phyloP scores from a whole-genome alignment of 2,797 vertebrate species.

The Siniperca undulata region DNA sequence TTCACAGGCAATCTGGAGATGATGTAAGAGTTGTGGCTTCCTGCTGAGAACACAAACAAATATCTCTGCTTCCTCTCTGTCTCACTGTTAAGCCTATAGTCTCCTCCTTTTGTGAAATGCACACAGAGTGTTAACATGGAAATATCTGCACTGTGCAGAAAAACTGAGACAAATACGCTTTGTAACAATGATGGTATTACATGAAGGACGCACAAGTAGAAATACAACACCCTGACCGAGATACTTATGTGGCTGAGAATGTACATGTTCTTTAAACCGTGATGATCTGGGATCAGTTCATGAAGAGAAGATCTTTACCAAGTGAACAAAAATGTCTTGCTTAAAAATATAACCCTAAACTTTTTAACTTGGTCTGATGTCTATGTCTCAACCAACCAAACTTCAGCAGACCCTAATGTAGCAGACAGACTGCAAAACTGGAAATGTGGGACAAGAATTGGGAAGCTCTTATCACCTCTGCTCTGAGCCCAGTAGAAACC shows the following conservation, averaged over 20 bases:
- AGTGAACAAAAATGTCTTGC: not conserved
- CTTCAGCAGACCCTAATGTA: constrained; percentile 7
- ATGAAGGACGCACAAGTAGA: constrained; percentile 13
- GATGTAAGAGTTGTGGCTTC: constrained; percentile 59
- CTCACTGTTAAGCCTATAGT: constrained; percentile 38
- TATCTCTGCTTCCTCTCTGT: constrained; percentile 36
- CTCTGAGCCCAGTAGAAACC: constrained; percentile 16
- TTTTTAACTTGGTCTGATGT: not conserved
- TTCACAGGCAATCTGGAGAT: constrained; percentile 63
- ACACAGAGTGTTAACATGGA: constrained; percentile 37
- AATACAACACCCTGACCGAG: not conserved
- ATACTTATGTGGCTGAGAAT: not conserved
- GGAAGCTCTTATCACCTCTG: constrained; percentile 34
- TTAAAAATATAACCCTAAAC: not conserved
- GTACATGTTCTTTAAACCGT: not conserved
- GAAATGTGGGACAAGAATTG: constrained; percentile 32
- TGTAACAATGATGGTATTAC: constrained; percentile 20
- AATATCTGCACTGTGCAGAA: constrained; percentile 22
- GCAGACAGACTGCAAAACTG: constrained; percentile 34
- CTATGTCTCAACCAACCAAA: constrained; percentile 5
- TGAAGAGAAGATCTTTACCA: not conserved
- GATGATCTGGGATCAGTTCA: constrained; percentile 1
- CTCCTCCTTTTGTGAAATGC: constrained; percentile 33
- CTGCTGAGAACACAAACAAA: constrained; percentile 51
- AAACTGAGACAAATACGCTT: constrained; percentile 20